Percentiles rank a stretch among this genome's conserved stretches.
phyloP scores from a whole-genome alignment of 2,113 vertebrate genomes.

The Tragelaphus imberbis region DNA sequence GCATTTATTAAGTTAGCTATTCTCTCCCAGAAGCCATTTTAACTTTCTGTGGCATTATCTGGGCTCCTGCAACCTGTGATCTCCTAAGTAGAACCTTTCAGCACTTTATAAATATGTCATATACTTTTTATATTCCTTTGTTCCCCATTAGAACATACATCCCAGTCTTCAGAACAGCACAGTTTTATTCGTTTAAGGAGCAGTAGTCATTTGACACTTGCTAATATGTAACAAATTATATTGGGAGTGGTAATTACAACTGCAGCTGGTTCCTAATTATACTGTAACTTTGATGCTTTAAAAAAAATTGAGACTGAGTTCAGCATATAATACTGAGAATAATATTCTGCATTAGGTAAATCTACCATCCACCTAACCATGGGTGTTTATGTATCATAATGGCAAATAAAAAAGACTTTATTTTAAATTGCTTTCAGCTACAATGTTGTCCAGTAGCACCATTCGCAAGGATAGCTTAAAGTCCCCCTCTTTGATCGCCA shows the following conservation, averaged over 20 bases:
- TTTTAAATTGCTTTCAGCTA: background rate
- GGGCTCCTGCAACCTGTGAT: conserved; percentile 53
- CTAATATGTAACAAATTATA: conserved; percentile 71
- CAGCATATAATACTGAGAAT: conserved; percentile 38
- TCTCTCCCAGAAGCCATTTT: conserved; percentile 42
- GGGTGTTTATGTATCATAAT: background rate
- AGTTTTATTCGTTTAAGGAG: conserved; percentile 69
- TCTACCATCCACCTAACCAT: background rate
- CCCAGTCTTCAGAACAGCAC: conserved; percentile 39
- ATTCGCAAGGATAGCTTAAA: background rate
- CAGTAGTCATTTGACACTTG: conserved; percentile 67
- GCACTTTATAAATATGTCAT: conserved; percentile 62
- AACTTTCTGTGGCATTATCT: conserved; percentile 40
- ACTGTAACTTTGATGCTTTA: conserved; percentile 60
- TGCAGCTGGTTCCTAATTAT: conserved; percentile 69
- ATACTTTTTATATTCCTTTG: conserved; percentile 57
- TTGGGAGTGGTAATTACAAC: conserved; percentile 63
- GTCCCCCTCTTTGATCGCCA: background rate
- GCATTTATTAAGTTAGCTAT: conserved; percentile 35
- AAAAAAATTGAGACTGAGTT: conserved; percentile 51
- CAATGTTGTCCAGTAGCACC: background rate
- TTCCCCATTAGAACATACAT: conserved; percentile 52
- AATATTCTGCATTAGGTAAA: conserved; percentile 10
- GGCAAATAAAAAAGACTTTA: background rate
- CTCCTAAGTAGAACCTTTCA: conserved; percentile 66